phyloP scores from a whole-genome alignment of 1,140 invertebrate species.

The Notospermus geniculatus region DNA sequence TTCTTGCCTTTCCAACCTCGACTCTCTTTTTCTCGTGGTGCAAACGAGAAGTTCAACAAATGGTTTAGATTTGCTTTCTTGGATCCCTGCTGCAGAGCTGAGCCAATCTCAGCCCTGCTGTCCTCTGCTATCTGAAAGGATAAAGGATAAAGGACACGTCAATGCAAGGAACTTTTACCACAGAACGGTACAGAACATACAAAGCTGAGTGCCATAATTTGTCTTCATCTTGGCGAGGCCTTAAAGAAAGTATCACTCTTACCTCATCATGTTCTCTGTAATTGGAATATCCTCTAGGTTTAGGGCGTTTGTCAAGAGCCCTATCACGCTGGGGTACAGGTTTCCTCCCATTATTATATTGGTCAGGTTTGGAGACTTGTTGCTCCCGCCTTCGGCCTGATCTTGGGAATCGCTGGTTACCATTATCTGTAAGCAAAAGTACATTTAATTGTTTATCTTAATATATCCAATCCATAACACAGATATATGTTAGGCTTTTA shows the following conservation, averaged over 20 bases:
- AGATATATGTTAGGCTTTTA: too few species aligned
- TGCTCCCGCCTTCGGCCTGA: too few species aligned
- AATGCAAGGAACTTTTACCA: background rate
- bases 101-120: conserved; percentile 73
- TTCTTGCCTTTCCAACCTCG: conserved; percentile 15
- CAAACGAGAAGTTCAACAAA: conserved; percentile 79
- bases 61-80: conserved; percentile 91
- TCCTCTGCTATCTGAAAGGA: conserved; percentile 53
- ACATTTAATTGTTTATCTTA: too few species aligned
- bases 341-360: too few species aligned
- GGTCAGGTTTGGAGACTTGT: too few species aligned
- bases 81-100: conserved; percentile 73
- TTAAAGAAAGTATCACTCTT: conserved; percentile 13
- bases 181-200: background rate
- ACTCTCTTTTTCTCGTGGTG: conserved; percentile 61
- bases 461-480: too few species aligned
- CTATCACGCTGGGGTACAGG: too few species aligned
- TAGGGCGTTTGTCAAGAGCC: conserved; percentile 16
- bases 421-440: too few species aligned
- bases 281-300: conserved; percentile 58
- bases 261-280: conserved; percentile 50
- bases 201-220: conserved; percentile 7
- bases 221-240: conserved; percentile 10
- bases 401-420: too few species aligned
- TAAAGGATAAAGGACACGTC: conserved; percentile 1